A percentile compares a stretch with the other conserved stretches of the same genome.
These are phyloP conservation scores for Spea multiplicata DNA, from an alignment of 2,113 vertebrate genomes.

Conservation along the genomic window DNA sequence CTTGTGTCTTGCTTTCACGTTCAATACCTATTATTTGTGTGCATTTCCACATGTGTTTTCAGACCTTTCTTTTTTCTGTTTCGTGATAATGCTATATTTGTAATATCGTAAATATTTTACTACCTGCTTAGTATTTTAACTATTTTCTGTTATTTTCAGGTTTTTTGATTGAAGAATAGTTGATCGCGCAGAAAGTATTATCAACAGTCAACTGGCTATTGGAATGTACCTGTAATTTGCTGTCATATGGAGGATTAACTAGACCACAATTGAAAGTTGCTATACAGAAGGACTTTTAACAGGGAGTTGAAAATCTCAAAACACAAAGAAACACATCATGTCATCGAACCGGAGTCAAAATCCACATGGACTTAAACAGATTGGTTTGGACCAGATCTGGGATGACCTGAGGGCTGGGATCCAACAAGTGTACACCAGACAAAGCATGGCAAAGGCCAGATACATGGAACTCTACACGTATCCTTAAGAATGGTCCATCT, in stretches of 20 bases:
- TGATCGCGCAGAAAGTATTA: slow-evolving; percentile 8
- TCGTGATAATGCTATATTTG: no score
- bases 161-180: slow-evolving; percentile 54
- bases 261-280: slow-evolving; percentile 54
- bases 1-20: no score
- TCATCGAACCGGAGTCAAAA: slow-evolving; percentile 92
- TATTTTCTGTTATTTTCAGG: slow-evolving; percentile 54
- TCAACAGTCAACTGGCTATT: slow-evolving; percentile 43
- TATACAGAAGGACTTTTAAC: slow-evolving; percentile 61
- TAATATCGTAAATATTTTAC: no score
- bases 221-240: slow-evolving; percentile 66
- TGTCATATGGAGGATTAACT: slow-evolving; percentile 75
- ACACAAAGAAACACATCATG: slow-evolving; percentile 68
- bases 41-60: no score
- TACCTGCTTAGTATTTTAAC: background rate
- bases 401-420: slow-evolving; percentile 92
- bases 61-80: no score
- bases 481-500: slow-evolving; percentile 62
- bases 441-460: slow-evolving; percentile 94
- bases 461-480: slow-evolving; percentile 99
- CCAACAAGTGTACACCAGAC: slow-evolving; percentile 93
- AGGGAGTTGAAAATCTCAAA: background rate
- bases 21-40: no score
- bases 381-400: slow-evolving; percentile 97
- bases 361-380: slow-evolving; percentile 93